These are phyloP conservation scores for Cryptophagus acutangulus DNA, from an alignment of 2,888 invertebrate genomes.

Conservation along the genomic window DNA sequence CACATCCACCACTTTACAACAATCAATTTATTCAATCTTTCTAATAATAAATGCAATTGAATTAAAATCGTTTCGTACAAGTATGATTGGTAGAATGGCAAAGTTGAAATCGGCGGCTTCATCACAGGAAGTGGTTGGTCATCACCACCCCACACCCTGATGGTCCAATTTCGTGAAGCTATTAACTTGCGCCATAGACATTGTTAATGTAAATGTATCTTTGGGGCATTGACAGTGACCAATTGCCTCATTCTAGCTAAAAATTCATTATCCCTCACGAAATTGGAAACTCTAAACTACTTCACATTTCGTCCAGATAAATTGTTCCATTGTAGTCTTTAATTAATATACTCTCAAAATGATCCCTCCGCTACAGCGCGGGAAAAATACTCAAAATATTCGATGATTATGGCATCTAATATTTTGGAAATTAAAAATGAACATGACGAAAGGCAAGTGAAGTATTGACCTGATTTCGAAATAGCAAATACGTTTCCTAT, in stretches of 20 bases:
- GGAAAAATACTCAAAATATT: too few relatives aligned
- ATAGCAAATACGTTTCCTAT: slow-evolving; percentile 30
- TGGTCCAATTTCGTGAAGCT: slow-evolving; percentile 27
- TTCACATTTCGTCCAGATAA: slow-evolving; percentile 32
- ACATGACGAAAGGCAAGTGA: slow-evolving; percentile 11
- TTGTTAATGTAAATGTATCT: slow-evolving; percentile 44
- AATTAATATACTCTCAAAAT: slow-evolving; percentile 34
- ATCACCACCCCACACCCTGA: slow-evolving; percentile 14
- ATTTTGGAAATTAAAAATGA: too few relatives aligned
- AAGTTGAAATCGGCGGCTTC: too few relatives aligned
- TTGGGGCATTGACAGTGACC: slow-evolving; percentile 44
- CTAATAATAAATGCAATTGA: too few relatives aligned
- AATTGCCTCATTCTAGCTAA: slow-evolving; percentile 41
- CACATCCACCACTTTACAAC: too few relatives aligned
- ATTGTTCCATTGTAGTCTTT: slow-evolving; percentile 39
- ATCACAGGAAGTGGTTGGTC: slow-evolving; percentile 29
- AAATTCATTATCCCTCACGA: slow-evolving; percentile 42
- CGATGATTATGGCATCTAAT: too few relatives aligned
- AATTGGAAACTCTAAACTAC: slow-evolving; percentile 43
- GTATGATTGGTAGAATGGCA: too few relatives aligned
- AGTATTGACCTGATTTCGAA: slow-evolving; percentile 34
- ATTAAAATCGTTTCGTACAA: too few relatives aligned
- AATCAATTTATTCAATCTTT: too few relatives aligned
- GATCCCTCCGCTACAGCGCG: too few relatives aligned
- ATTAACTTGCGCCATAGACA: slow-evolving; percentile 42